These are phyloP conservation scores for pig (Sus scrofa) DNA, from an alignment of 2,113 vertebrate genomes.

Conservation along the genomic window DNA sequence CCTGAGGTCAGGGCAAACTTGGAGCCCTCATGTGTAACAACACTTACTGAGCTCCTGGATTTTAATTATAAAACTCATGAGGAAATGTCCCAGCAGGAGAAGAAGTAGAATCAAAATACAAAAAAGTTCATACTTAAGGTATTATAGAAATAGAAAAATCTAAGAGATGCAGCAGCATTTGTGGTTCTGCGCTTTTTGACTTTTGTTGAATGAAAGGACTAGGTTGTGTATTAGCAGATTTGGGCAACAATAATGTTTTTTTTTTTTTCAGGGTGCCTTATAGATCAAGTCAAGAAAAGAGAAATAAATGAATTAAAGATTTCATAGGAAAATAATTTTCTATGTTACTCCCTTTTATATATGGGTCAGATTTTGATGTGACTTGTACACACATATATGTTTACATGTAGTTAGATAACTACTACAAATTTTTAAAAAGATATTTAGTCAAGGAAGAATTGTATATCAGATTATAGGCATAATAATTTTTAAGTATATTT, in stretches of 20 bases:
- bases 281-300: neutral
- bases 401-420: neutral
- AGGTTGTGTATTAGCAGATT: neutral
- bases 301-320: neutral
- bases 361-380: neutral
- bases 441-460: neutral
- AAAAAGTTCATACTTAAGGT: neutral
- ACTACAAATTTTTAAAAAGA: neutral
- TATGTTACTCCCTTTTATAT: neutral
- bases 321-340: neutral
- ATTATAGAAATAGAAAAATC: neutral
- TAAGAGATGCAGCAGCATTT: neutral
- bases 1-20: neutral
- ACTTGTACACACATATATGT: neutral
- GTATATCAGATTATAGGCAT: neutral
- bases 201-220: neutral
- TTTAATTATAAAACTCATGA: neutral
- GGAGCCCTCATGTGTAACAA: neutral
- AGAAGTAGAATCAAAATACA: neutral
- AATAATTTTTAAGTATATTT: neutral
- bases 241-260: neutral
- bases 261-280: neutral
- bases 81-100: neutral
- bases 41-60: neutral
- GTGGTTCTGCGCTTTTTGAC: neutral